Evolutionary conservation across 2,113 vertebrate species (phyloP), one percentile per base, ranked within the genome.

Genomic region (Hystrix cristata): DNA sequence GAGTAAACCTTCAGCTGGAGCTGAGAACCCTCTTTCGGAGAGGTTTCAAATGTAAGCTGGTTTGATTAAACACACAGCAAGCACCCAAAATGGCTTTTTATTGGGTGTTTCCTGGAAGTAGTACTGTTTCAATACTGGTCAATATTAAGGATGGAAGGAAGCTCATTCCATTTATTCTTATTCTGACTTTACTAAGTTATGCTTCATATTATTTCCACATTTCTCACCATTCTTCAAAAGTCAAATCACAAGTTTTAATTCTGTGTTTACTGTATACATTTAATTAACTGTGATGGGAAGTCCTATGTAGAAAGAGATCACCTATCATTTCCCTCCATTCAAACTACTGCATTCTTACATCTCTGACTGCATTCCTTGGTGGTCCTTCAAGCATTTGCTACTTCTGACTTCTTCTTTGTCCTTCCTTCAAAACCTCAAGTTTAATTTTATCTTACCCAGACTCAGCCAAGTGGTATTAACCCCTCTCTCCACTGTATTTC

Each of bases 401-500:
- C 38, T 89, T 88, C 18, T 82, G n/a, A 84, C 57, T 4, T 80
- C 51, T 65, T 69, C 29, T 5, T 7, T 79, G 46, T 65, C 25
- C 60, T 96, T 92, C 13, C 60, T 96, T 92, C 13, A 69, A 74
- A 80, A 62, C 46, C 62, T 95, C 71, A 67, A 46, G 16, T 88
- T 82, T 74, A 69, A 94, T 86, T 78, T 95, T 0, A 46, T 62
- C 46, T 87, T 86, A 51, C 25, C 21, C 48, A 62, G 55, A 95
- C 53, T 80, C 38, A 83, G 29, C 25, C 79, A 79, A 69, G 51
- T 59, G 69, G 12, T 64, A n/a, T 57, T 65, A 78, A 65, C 12
- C 1, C 21, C 11, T 34, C 67, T n/a, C 8, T 59, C n/a, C 67
- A 92, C 25, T 46, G 2, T 79, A 27, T 88, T 94, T 88, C 60